Evolutionary conservation across 2,888 invertebrate species (phyloP).

Genomic region (Xylocampa areola): DNA sequence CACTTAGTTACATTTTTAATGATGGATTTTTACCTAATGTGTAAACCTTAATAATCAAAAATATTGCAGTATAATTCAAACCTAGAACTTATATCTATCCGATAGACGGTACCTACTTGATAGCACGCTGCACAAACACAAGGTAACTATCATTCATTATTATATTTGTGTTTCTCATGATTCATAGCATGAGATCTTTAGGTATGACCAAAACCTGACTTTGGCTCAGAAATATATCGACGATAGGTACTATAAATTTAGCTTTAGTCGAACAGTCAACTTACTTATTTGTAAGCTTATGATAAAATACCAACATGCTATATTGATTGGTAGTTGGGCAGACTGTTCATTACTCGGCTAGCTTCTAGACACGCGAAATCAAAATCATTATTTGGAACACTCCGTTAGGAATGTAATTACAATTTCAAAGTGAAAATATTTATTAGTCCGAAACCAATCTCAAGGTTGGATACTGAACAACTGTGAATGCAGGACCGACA

Average conservation of each 20-base stretch:
- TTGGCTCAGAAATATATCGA: background rate
- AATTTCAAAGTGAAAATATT: conserved; percentile 61
- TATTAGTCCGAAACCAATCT: conserved; percentile 56
- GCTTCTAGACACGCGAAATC: conserved; percentile 19
- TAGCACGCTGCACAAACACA: background rate
- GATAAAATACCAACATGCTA: background rate
- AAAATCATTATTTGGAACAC: conserved; percentile 45
- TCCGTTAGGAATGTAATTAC: conserved; percentile 61
- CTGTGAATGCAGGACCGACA: background rate
- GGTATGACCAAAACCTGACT: conserved; percentile 10
- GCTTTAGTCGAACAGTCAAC: background rate
- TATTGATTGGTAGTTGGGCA: background rate
- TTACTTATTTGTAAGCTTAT: no score
- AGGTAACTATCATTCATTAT: background rate
- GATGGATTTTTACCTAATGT: no score
- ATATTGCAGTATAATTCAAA: no score
- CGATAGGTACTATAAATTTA: background rate
- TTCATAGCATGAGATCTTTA: conserved; percentile 10
- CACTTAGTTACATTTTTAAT: no score
- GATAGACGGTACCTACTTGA: background rate
- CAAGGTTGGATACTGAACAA: conserved; percentile 43
- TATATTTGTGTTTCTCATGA: conserved; percentile 18
- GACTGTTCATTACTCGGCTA: conserved; percentile 7
- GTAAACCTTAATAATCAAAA: no score
- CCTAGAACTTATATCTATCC: background rate